phyloP scores from a whole-genome alignment of 1,140 invertebrate species.

The Alviniconcha marisindica region DNA sequence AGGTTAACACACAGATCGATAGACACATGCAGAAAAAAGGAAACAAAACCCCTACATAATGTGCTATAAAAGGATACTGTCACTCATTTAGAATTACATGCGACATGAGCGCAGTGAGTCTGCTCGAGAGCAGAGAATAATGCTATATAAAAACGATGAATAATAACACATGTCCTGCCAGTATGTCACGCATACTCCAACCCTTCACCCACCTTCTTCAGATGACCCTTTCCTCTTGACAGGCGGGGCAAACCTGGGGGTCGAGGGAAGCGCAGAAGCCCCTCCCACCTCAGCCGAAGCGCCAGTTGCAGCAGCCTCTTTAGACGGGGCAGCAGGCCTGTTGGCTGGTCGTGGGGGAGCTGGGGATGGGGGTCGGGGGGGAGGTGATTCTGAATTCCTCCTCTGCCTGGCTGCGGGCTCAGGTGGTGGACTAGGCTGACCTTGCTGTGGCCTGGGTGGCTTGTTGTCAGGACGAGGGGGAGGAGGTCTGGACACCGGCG shows the following conservation, averaged over 20 bases:
- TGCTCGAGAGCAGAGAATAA: too few species aligned
- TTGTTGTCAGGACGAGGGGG: neutral
- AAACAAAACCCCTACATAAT: too few species aligned
- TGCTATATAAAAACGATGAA: too few species aligned
- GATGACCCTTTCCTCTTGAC: slow-evolving; percentile 8
- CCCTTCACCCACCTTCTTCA: slow-evolving; percentile 13
- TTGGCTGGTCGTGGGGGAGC: slow-evolving; percentile 36
- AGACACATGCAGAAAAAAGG: too few species aligned
- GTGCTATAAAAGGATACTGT: too few species aligned
- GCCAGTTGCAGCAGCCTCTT: neutral
- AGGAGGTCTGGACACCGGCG: neutral
- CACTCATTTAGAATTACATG: too few species aligned
- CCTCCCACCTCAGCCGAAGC: neutral
- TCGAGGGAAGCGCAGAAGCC: neutral
- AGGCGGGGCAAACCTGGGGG: neutral
- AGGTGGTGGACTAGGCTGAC: slow-evolving; percentile 12
- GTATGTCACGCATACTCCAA: too few species aligned
- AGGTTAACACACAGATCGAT: too few species aligned
- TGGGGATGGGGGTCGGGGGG: neutral
- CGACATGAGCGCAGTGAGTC: too few species aligned
- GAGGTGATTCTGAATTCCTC: neutral
- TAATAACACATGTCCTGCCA: too few species aligned
- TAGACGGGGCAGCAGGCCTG: slow-evolving; percentile 21
- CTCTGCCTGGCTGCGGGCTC: neutral
- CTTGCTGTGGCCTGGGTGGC: slow-evolving; percentile 13